Evolutionary conservation across 2,113 vertebrate genomes (phyloP), one percentile per base, ranked within the genome.

Genomic region (Asarcornis scutulata): DNA sequence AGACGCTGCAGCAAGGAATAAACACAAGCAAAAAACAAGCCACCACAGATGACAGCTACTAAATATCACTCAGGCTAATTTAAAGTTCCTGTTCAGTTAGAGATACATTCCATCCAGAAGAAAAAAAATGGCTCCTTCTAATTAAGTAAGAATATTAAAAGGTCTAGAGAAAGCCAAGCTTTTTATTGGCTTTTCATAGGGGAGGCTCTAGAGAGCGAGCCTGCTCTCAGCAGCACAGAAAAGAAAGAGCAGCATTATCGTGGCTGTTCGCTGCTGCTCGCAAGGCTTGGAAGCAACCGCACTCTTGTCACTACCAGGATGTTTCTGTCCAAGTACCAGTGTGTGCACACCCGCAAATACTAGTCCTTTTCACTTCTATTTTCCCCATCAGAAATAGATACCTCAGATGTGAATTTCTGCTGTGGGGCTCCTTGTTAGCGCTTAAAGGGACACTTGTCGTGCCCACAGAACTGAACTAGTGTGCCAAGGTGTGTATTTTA

Each of bases 251-350:
- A 82, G 94, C 93, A 97, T 98, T 98, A 97, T 98, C 94, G 84
- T 91, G 95, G 80, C 93, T 96, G 83, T 93, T 73, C 96, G 75
- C 77, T 42, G 85, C 96, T 90, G 80, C 91, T 58, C 9, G 86
- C 95, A 97, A 96, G 96, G 94, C 95, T 95, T 95, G 93, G 80
- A 69, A 92, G 88, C 36, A 27, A 95, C 90, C 93, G 96, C 96
- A 96, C 91, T 86, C 97, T 97, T 94, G 96, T 98, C 97, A 4
- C 97, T 94, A 97, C 97, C 97, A 98, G 97, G 97, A 96, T 96
- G 93, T 96, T 97, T 97, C 95, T 93, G 87, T 93, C 88, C 95
- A 97, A 97, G 97, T 94, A 94, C 95, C 91, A 94, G 91, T 76
- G 96, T 92, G 96, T 95, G 90, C 83, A 60, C 87, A 86, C 69